phyloP scores from a whole-genome alignment of 2,113 vertebrate genomes.

The Lampris incognitus region DNA sequence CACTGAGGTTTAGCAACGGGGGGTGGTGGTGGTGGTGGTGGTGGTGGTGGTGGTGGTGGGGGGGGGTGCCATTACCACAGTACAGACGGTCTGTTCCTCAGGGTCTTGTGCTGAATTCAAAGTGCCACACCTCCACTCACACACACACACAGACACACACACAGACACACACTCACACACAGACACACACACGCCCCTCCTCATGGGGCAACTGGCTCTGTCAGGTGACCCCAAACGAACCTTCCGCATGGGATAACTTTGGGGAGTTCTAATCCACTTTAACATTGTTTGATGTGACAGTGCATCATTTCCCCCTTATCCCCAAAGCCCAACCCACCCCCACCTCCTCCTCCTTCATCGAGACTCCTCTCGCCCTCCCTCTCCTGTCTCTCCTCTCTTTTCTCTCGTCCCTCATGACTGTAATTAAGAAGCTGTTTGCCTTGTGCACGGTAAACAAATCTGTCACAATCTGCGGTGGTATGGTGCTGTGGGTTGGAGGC shows the following conservation, averaged over 20 bases:
- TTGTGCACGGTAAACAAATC: conserved; percentile 52
- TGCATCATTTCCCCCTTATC: background rate
- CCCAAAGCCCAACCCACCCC: background rate
- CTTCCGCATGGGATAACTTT: conserved; percentile 15
- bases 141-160: too few relatives aligned
- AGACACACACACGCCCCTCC: too few relatives aligned
- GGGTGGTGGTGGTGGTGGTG: too few relatives aligned
- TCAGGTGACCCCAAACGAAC: conserved; percentile 2
- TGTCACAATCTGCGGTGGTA: conserved; percentile 49
- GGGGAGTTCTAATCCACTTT: conserved; percentile 17
- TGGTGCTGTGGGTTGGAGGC: background rate
- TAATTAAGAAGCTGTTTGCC: conserved; percentile 44
- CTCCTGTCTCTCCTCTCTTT: background rate
- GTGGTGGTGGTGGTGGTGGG: too few relatives aligned
- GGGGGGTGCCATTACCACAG: too few relatives aligned
- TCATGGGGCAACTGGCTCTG: background rate
- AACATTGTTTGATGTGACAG: conserved; percentile 30
- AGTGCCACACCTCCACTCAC: too few relatives aligned
- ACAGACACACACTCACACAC: too few relatives aligned
- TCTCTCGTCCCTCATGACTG: conserved; percentile 16
- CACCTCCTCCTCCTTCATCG: background rate
- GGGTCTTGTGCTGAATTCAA: too few relatives aligned
- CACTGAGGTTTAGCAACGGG: too few relatives aligned
- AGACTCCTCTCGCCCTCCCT: background rate
- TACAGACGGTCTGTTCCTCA: too few relatives aligned